Percentiles rank a stretch among this genome's conserved stretches.
phyloP scores from a whole-genome alignment of 2,113 vertebrate genomes.

The Oreochromis niloticus region DNA sequence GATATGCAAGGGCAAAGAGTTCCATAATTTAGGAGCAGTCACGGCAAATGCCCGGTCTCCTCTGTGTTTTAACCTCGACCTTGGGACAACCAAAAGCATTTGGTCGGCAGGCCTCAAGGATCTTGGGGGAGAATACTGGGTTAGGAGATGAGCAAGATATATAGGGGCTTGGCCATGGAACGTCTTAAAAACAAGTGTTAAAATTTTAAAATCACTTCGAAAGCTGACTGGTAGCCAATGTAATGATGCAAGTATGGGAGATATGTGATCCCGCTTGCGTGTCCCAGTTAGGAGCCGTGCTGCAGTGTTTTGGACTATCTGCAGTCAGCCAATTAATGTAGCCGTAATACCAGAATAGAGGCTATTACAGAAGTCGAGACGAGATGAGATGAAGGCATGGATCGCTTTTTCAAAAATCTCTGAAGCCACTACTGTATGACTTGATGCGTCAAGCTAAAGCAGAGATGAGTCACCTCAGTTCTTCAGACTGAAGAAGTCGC shows the following conservation, averaged over 20 bases:
- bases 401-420: not conserved
- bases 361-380: not conserved
- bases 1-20: too few species aligned
- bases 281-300: not conserved
- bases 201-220: not conserved
- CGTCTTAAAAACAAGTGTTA: not conserved
- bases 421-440: not conserved
- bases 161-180: not conserved
- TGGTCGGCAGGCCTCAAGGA: too few species aligned
- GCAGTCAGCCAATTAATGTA: not conserved
- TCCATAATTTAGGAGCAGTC: too few species aligned
- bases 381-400: not conserved
- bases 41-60: not conserved
- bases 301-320: accelerated
- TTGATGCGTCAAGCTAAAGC: not conserved
- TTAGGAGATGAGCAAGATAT: not conserved
- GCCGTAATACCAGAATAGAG: not conserved
- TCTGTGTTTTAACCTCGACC: not conserved
- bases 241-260: not conserved
- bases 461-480: not conserved
- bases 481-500: not conserved
- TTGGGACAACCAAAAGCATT: not conserved
- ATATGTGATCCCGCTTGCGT: not conserved
- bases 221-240: not conserved
- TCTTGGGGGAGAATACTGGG: too few species aligned